Conservation (phyloP, 2,113 vertebrate species). For the Neotragus moschatus region DNA sequence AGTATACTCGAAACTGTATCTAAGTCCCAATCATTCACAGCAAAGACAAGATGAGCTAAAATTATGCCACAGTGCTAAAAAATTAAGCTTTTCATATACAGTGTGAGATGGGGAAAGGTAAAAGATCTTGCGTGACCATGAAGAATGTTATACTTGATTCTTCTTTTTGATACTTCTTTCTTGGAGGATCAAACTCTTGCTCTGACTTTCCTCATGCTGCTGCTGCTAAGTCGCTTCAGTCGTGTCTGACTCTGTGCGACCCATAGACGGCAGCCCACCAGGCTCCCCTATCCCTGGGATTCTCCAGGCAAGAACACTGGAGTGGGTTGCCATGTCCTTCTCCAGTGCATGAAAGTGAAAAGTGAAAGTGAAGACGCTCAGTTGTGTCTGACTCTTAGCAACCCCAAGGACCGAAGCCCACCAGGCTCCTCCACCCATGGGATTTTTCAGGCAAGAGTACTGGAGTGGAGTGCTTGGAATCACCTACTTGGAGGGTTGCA, state of each 20-base stretch:
- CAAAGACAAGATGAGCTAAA: not conserved
- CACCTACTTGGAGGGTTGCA: not conserved
- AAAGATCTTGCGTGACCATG: not conserved
- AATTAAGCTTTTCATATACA: not conserved
- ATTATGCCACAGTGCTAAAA: not conserved
- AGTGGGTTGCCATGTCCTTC: too few species aligned
- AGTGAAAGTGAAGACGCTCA: too few species aligned
- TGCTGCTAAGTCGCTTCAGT: too few species aligned
- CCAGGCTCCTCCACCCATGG: too few species aligned
- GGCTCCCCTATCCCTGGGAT: too few species aligned
- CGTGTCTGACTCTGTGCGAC: too few species aligned
- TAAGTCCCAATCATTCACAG: not conserved
- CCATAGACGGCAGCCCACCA: too few species aligned
- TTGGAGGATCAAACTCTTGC: not conserved
- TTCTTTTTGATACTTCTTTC: not conserved
- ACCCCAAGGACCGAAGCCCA: too few species aligned
- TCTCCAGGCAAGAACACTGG: too few species aligned
- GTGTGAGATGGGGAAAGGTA: not conserved
- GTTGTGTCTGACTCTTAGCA: too few species aligned
- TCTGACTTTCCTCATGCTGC: not conserved
- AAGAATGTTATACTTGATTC: not conserved
- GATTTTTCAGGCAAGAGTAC: too few species aligned
- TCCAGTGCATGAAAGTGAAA: too few species aligned
- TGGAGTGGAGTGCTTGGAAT: not conserved
- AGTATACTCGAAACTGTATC: not conserved